Evolutionary conservation across 2,113 vertebrate species (phyloP), one percentile per base, ranked within the genome.

Genomic region (Dascyllus trimaculatus): DNA sequence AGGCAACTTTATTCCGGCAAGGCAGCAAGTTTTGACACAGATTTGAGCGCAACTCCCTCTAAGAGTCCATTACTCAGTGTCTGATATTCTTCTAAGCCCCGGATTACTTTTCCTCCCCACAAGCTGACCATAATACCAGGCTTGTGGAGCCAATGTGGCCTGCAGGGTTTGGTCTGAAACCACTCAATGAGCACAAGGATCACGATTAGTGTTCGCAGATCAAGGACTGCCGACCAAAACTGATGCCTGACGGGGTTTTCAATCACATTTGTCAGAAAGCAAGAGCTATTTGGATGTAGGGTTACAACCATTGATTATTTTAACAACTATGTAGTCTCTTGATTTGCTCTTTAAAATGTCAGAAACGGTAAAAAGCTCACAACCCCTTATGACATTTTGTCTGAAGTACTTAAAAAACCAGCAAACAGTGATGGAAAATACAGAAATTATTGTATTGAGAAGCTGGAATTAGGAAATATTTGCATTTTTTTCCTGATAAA

Each of bases 71-170:
- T 88, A 84, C 84, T 90, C 82, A 75, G 71, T 38, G 80, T 77
- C 83, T 81, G 71, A 84, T 87, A 72, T 69, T 82, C 78, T 56
- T 82, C 74, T 80, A 81, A 90, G 67, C 80, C 77, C 80, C 29
- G 75, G 84, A 81, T 89, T 91, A 88, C 90, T 72, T 84, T 87
- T 69, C 59, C 70, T 85, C 22, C 62, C 91, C 92, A 76, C 92
- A 93, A 84, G 60, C 84, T 88, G 89, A 93, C 93, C 93, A 91
- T 93, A 93, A 93, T 93, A 88, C 76, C 75, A 89, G 90, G 88
- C 76, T 89, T 89, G 89, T 81, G 84, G 61, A 87, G 88, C 88
- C 89, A 91, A 68, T 65, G 90, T 9, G 88, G 89, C 91, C 86
- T 65, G 76, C 80, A 77, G 82, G 90, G 76, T 91, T 86, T 69